Evolutionary conservation across 2,113 vertebrate species (phyloP).

Genomic region (Chascanopsetta lugubris): DNA sequence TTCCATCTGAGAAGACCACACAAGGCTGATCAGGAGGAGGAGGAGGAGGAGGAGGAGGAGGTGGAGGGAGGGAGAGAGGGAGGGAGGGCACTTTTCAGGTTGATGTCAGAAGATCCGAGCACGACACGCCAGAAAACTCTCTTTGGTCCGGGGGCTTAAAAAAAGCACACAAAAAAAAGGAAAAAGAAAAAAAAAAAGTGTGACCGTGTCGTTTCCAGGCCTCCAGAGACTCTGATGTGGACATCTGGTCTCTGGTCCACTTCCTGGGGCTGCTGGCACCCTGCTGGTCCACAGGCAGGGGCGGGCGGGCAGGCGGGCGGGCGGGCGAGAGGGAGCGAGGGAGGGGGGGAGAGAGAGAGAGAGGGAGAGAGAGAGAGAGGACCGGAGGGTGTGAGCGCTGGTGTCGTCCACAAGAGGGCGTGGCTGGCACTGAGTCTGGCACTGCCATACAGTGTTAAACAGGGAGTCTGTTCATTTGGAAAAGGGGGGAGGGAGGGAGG

Average conservation of each 20-base stretch:
- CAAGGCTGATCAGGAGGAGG: conserved; percentile 72
- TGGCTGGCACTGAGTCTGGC: conserved; percentile 71
- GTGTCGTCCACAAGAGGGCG: conserved; percentile 70
- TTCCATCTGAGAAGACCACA: conserved; percentile 81
- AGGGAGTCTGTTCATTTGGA: conserved; percentile 72
- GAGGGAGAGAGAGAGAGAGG: conserved; percentile 47
- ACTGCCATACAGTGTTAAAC: conserved; percentile 66
- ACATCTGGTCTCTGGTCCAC: conserved; percentile 66
- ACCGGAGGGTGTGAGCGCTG: conserved; percentile 59
- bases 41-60: conserved; percentile 52
- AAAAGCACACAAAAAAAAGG: too few species aligned
- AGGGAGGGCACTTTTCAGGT: conserved; percentile 42
- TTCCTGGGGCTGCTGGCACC: conserved; percentile 69
- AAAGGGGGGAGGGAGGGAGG: conserved; percentile 8
- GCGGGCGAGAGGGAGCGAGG: conserved; percentile 50
- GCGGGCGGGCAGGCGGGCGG: conserved; percentile 56
- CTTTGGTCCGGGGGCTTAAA: conserved; percentile 77
- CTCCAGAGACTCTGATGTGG: conserved; percentile 47
- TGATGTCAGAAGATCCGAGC: conserved; percentile 58
- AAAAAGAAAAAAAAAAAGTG: conserved; percentile 55
- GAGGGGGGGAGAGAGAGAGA: conserved; percentile 53
- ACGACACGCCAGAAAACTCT: conserved; percentile 46
- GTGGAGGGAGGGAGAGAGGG: conserved; percentile 42
- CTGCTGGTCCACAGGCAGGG: conserved; percentile 70
- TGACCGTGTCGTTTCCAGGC: conserved; percentile 53